Base-by-base conservation (phyloP, 2,888 invertebrate species). In the Crematogaster levior region DNA sequence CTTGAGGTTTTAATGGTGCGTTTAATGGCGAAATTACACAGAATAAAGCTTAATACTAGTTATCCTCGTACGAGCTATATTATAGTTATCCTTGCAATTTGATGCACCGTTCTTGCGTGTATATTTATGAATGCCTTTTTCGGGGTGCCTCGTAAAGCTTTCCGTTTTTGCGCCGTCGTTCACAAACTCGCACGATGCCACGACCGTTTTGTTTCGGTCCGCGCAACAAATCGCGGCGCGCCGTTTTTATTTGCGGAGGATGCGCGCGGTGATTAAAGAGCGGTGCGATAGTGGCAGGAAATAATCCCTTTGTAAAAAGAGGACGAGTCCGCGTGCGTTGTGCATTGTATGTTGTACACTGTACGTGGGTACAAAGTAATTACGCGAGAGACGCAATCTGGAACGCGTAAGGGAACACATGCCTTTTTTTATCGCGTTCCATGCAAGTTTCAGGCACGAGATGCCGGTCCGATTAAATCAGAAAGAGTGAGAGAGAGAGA, bases 171-270 rank as follows among this genome's bases (percentile, higher is more conserved):
- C 27, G 21, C 60, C 61, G 61, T 74, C 81, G 51, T 74, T 74
- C 43, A 40, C 63, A 60, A 60, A 53, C 70, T 60, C 63, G 80
- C 75, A 53, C 43, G 73, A 53, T 48, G 66, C 56, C 21, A 61
- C 61, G 60, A 61, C 30, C 43, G 80, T 86, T 85, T 86, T 82
- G 84, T 84, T 84, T 51, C 63, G 82, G 83, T 21, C 60, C 46
- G 61, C 74, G 70, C 82, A 89, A 88, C 85, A 90, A 90, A 86
- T 89, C 90, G 86, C 81, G 73, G 75, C 63, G 70, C 82, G 73
- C 68, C 84, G 85, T 82, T 89, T 88, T 88, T 88, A 83, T 86
- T 85, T 77, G 81, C 73, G 58, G 51, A 68, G 27, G 27, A 37
- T 30, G 56, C 72, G 56, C 58, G 46, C 66, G 58, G 84, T 84